phyloP scores from a whole-genome alignment of 2,113 vertebrate species.

The Oriolus oriolus region DNA sequence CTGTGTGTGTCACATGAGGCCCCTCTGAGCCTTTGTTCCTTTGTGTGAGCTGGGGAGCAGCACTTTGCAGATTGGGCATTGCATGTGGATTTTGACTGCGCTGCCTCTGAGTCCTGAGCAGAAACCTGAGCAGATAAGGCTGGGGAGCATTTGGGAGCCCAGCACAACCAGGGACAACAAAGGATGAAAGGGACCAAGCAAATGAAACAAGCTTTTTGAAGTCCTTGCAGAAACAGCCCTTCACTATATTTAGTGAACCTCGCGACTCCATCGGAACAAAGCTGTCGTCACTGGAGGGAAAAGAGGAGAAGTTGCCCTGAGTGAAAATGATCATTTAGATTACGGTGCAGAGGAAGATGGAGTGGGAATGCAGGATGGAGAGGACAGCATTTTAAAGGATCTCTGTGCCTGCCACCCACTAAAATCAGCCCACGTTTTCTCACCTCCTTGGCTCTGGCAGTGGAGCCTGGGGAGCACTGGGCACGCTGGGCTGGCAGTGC shows the following conservation, averaged over 20 bases:
- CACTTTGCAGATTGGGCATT: neutral
- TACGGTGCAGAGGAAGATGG: fast-evolving
- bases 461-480: neutral
- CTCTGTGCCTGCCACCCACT: neutral
- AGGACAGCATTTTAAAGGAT: neutral
- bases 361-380: neutral
- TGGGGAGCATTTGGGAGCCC: constrained; percentile 39
- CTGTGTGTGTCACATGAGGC: neutral
- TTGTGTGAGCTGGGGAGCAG: neutral
- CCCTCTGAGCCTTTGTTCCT: neutral
- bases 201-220: constrained; percentile 66
- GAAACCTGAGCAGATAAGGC: constrained; percentile 48
- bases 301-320: neutral
- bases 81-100: neutral
- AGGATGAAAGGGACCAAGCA: constrained; percentile 58
- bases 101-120: constrained; percentile 32
- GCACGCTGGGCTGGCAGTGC: neutral
- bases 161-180: constrained; percentile 34
- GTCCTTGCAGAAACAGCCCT: constrained; percentile 49
- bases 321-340: neutral
- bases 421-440: neutral
- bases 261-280: constrained; percentile 28
- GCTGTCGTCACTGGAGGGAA: neutral
- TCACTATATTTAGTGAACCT: constrained; percentile 56
- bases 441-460: neutral